phyloP scores from a whole-genome alignment of 2,113 vertebrate species.

The Egretta garzetta region DNA sequence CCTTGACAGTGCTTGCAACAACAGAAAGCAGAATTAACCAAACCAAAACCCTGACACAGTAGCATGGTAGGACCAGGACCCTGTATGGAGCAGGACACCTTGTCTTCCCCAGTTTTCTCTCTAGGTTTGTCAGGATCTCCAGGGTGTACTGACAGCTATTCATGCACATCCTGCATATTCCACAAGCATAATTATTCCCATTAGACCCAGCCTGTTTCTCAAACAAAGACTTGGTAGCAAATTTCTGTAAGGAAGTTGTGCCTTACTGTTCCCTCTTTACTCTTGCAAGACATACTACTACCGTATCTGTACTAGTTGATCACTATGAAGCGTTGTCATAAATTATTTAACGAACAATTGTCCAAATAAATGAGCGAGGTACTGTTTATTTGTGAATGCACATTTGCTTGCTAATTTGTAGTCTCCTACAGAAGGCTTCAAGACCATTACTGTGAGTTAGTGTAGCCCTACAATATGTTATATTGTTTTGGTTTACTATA shows the following conservation, averaged over 20 bases:
- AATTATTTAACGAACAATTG: slow-evolving; percentile 58
- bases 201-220: background rate
- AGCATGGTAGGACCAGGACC: background rate
- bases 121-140: background rate
- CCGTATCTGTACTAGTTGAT: background rate
- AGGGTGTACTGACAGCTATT: background rate
- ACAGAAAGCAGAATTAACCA: background rate
- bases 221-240: background rate
- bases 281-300: background rate
- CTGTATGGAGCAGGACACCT: accelerated
- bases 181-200: background rate
- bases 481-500: slow-evolving; percentile 1
- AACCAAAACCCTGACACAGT: background rate
- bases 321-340: background rate
- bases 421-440: background rate
- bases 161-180: background rate
- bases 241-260: background rate
- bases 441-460: slow-evolving; percentile 29
- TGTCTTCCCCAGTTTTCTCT: background rate
- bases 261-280: background rate
- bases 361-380: background rate
- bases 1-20: background rate
- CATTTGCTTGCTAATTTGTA: slow-evolving; percentile 28
- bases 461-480: background rate
- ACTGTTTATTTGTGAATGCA: background rate